A percentile compares a stretch with the other conserved stretches of the same genome.
Conservation (phyloP, 2,797 vertebrate species). For the Odontamblyopus rebecca region DNA sequence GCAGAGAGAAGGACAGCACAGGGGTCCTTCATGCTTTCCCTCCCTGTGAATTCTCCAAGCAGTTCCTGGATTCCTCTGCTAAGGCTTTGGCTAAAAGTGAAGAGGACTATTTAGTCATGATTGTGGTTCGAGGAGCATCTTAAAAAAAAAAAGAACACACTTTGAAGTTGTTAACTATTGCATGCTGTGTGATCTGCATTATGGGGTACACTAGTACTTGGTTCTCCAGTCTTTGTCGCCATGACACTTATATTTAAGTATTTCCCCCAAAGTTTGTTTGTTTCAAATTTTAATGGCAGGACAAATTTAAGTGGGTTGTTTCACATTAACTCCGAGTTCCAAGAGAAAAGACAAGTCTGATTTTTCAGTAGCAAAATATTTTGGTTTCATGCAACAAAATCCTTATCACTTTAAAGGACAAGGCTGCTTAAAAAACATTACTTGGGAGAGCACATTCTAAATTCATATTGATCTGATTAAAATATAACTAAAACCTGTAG, state of each 20-base stretch:
- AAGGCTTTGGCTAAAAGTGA: slow-evolving; percentile 98
- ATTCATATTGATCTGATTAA: not conserved
- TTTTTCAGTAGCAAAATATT: slow-evolving; percentile 17
- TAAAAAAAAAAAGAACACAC: slow-evolving; percentile 79
- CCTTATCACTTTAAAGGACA: not conserved
- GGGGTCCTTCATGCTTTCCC: slow-evolving; percentile 99
- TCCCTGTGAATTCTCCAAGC: slow-evolving; percentile 99
- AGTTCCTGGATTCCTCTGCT: slow-evolving; percentile 98
- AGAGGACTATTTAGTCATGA: slow-evolving; percentile 99
- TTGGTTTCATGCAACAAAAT: slow-evolving; percentile 16
- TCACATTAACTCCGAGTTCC: not conserved
- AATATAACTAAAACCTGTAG: not conserved
- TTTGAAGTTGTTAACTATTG: slow-evolving; percentile 76
- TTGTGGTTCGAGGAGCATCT: slow-evolving; percentile 98
- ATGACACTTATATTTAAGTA: slow-evolving; percentile 67
- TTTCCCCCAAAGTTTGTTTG: slow-evolving; percentile 32
- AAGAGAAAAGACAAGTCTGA: slow-evolving; percentile 4
- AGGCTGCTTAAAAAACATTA: not conserved
- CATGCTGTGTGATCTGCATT: slow-evolving; percentile 87
- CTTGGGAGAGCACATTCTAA: not conserved
- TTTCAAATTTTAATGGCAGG: not conserved
- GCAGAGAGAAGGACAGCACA: slow-evolving; percentile 98
- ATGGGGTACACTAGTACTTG: slow-evolving; percentile 83
- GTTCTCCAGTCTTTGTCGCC: slow-evolving; percentile 68
- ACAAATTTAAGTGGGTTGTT: not conserved